Conservation (phyloP, 2,888 invertebrate genomes). For the Elysia crispata region DNA sequence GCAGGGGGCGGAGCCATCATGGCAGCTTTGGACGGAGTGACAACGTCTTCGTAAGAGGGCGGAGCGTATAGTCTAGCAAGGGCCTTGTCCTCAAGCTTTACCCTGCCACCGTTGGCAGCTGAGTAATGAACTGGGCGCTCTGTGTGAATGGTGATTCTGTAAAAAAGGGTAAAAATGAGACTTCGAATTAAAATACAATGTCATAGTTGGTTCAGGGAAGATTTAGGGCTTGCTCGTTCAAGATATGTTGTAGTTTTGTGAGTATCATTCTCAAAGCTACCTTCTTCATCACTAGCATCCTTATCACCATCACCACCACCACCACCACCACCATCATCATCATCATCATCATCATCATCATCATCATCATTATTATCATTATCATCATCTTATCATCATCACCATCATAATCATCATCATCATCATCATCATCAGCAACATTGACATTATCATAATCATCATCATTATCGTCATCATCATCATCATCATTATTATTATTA, state of each 20-base stretch:
- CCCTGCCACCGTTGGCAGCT: constrained; percentile 26
- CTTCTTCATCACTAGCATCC: background rate
- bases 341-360: constrained; percentile 2
- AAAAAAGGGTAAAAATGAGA: constrained; percentile 11
- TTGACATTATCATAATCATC: background rate
- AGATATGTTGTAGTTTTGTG: no score
- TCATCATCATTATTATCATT: constrained; percentile 13
- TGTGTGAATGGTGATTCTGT: constrained; percentile 31
- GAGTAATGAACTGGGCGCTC: constrained; percentile 35
- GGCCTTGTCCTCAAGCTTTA: constrained; percentile 40
- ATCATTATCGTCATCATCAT: background rate
- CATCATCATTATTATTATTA: constrained; percentile 6
- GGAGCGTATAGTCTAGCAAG: constrained; percentile 58
- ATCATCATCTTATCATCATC: background rate
- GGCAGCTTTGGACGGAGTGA: constrained; percentile 29
- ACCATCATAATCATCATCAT: background rate
- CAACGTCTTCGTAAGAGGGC: constrained; percentile 64
- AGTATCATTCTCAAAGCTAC: background rate
- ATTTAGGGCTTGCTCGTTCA: background rate
- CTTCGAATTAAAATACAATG: no score
- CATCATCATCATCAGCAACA: background rate
- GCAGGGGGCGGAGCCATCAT: constrained; percentile 44
- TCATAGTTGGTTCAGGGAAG: no score
- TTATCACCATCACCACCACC: background rate
- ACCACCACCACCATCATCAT: background rate